These are phyloP conservation scores for Poeciliopsis occidentalis DNA, from an alignment of 2,113 vertebrate genomes.

Conservation along the genomic window DNA sequence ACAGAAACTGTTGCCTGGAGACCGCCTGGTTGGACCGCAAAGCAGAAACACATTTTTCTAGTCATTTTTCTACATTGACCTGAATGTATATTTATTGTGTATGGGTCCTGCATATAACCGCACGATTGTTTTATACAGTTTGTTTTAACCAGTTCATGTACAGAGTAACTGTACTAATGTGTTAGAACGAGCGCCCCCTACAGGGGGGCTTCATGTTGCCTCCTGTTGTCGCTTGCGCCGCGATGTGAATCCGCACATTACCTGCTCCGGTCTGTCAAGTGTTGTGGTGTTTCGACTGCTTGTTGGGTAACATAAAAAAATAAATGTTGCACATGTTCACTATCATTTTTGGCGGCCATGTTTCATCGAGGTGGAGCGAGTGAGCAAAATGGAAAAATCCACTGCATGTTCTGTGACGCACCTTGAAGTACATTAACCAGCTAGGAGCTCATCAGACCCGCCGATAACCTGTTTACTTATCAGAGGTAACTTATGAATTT, in stretches of 20 bases:
- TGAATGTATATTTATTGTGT: constrained; percentile 78
- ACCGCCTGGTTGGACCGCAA: constrained; percentile 1
- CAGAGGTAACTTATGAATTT: too few species aligned
- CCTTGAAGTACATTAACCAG: too few species aligned
- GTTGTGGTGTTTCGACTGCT: constrained; percentile 53
- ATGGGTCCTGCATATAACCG: constrained; percentile 45
- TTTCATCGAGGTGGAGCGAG: background rate
- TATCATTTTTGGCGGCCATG: constrained; percentile 13
- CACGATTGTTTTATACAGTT: constrained; percentile 46
- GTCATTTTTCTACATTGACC: constrained; percentile 73
- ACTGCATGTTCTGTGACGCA: too few species aligned
- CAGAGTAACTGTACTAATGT: background rate
- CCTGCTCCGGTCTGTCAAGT: constrained; percentile 51
- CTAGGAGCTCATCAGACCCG: too few species aligned
- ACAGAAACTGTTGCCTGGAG: background rate
- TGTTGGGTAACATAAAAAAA: constrained; percentile 62
- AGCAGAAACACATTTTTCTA: constrained; percentile 12
- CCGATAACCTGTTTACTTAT: too few species aligned
- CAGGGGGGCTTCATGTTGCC: constrained; percentile 33
- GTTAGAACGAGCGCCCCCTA: constrained; percentile 24
- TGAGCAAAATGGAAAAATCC: too few species aligned
- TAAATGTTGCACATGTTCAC: constrained; percentile 70
- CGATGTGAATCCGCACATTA: constrained; percentile 63
- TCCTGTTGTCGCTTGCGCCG: constrained; percentile 39
- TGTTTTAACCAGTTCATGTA: constrained; percentile 52